Base-by-base conservation (phyloP, 2,888 invertebrate genomes). In the Strigamia crassipes region DNA sequence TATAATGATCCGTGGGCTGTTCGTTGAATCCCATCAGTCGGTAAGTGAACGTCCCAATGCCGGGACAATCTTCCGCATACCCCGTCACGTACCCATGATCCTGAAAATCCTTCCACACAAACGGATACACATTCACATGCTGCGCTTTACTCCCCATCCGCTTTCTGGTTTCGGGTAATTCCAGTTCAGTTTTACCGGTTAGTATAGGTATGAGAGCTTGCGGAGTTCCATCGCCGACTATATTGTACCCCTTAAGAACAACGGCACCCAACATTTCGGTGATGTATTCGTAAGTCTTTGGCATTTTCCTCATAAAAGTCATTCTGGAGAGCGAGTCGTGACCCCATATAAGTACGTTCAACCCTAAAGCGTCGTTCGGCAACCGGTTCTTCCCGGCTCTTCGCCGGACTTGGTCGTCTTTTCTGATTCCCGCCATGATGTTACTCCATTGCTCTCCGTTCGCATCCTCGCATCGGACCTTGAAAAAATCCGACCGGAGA, bases 1-100 rank as follows among this genome's bases (percentile, higher is more conserved):
- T 92, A 86, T 96, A 97, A 87, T 97, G 96, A 88, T 97, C 94
- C 0, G 96, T 95, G 0, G 97, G 97, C 85, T 92, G 92, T 2
- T 90, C 88, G 46, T 91, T 88, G 87, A 97, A 97, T 0, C 97
- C 97, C 84, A 94, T 94, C 86, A 97, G 90, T 10, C 97, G 91
- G 87, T 95, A 96, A 1, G 95, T 95, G 87, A 97, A 98, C 0
- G 95, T 96, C 0, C 96, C 96, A 31, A 93, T 91, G 85, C 91
- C 89, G 0, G 95, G 94, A 85, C 92, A 91, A 86, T 98, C 97
- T 87, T 98, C 97, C 85, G 93, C 93, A 87, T 93, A 97, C 0
- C 93, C 94, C 1, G 95, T 94, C 34, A 92, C 84, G 61, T 84
- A 85, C 27, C 84, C 84, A 82, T 81, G 84, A 6, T 86, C 80